Percentiles rank a stretch among this genome's conserved stretches.
Conservation (phyloP, 1,140 invertebrate species). For the Drosophila teissieri region DNA sequence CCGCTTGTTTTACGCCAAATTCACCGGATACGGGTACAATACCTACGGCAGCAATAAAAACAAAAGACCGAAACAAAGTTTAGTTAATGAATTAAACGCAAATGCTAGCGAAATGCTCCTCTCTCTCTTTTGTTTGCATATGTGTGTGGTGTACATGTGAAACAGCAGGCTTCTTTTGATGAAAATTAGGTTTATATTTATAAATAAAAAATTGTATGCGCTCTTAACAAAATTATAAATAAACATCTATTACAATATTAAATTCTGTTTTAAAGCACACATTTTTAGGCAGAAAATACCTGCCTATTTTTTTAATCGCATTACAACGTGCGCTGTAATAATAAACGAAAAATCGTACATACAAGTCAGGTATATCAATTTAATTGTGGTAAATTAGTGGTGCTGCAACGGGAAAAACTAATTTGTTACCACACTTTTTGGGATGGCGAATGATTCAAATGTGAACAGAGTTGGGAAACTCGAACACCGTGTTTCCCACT, state of each 20-base stretch:
- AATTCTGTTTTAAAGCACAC: too few relatives aligned
- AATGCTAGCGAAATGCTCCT: background rate
- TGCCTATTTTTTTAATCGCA: constrained; percentile 8
- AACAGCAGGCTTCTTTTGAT: too few relatives aligned
- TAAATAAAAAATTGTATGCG: too few relatives aligned
- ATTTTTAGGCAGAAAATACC: background rate
- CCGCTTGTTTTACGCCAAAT: constrained; percentile 49
- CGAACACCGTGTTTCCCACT: too few relatives aligned
- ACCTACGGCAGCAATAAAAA: constrained; percentile 15
- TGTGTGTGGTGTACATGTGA: too few relatives aligned
- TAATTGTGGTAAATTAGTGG: constrained; percentile 3
- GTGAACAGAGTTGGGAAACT: background rate
- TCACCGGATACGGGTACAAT: constrained; percentile 34
- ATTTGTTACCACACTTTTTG: background rate
- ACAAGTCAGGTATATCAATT: background rate
- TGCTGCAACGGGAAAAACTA: background rate
- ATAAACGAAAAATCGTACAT: constrained; percentile 5
- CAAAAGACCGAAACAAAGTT: constrained; percentile 1
- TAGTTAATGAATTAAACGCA: constrained; percentile 7
- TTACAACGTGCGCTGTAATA: constrained; percentile 10
- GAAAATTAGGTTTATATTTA: too few relatives aligned
- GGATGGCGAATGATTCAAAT: too few relatives aligned
- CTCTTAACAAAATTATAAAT: too few relatives aligned
- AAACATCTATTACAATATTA: too few relatives aligned
- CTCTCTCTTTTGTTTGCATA: too few relatives aligned